Percentiles rank a stretch among this genome's conserved stretches.
Conservation (phyloP, 2,797 vertebrate genomes). For the Selene dorsalis region DNA sequence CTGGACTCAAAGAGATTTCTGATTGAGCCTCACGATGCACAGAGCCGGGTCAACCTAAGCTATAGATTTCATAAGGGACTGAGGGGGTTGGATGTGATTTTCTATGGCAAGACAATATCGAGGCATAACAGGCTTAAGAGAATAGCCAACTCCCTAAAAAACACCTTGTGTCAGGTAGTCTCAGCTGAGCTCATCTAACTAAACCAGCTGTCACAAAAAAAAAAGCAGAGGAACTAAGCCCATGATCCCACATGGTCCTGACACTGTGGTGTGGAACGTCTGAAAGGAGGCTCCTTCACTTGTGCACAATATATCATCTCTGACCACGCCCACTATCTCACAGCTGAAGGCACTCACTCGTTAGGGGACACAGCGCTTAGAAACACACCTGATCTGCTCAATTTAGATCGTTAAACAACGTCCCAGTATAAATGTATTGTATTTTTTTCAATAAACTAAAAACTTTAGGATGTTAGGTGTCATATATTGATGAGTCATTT, state of each 20-base stretch:
- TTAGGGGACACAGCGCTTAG: conserved; percentile 18
- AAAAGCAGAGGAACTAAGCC: neutral
- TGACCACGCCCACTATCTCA: conserved; percentile 30
- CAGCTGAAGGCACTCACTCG: conserved; percentile 44
- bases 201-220: conserved; percentile 17
- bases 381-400: conserved; percentile 3
- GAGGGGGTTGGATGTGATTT: neutral
- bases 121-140: neutral
- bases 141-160: neutral
- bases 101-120: no score
- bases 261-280: neutral
- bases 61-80: neutral
- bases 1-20: conserved; percentile 18
- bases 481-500: neutral
- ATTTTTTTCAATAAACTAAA: neutral
- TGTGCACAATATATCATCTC: conserved; percentile 17
- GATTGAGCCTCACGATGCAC: conserved; percentile 24
- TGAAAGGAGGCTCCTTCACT: neutral
- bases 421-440: neutral
- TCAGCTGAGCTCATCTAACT: neutral
- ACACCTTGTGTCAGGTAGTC: neutral
- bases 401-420: conserved; percentile 4
- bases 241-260: neutral
- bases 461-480: neutral
- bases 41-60: neutral